Percentiles rank a stretch among this genome's conserved stretches.
Conservation (phyloP, 2,113 vertebrate genomes). For the Tretioscincus oriximinensis region DNA sequence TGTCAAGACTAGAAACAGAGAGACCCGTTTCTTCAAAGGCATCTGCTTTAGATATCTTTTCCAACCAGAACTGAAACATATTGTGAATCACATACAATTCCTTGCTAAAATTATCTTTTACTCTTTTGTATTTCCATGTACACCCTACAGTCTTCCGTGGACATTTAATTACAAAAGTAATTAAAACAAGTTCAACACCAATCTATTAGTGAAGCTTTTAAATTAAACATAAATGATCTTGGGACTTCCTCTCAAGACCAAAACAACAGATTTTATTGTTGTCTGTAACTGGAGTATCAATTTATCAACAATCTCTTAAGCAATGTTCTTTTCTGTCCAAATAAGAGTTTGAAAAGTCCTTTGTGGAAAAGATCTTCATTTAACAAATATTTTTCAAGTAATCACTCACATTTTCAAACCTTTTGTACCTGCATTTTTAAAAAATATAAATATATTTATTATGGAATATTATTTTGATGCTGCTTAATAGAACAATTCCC, state of each 20-base stretch:
- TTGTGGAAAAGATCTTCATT: background rate
- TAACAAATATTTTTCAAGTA: background rate
- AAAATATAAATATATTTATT: too few relatives aligned
- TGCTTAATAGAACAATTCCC: too few relatives aligned
- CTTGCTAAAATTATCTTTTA: too few relatives aligned
- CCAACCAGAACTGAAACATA: too few relatives aligned
- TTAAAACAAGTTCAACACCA: background rate
- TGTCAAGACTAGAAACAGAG: too few relatives aligned
- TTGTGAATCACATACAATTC: too few relatives aligned
- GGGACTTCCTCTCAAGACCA: background rate
- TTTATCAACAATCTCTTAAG: background rate
- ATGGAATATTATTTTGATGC: too few relatives aligned
- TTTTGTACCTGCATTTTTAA: too few relatives aligned
- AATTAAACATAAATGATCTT: background rate
- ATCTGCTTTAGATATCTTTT: too few relatives aligned
- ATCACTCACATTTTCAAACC: too few relatives aligned
- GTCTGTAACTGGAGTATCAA: background rate
- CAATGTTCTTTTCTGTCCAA: background rate
- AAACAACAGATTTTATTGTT: background rate
- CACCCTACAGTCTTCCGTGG: background rate
- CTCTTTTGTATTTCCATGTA: too few relatives aligned
- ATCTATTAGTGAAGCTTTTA: background rate
- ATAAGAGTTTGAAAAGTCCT: background rate
- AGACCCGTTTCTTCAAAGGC: too few relatives aligned
- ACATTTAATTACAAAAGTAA: background rate